Conservation (phyloP, 2,797 vertebrate genomes). For the Caiman crocodilus region DNA sequence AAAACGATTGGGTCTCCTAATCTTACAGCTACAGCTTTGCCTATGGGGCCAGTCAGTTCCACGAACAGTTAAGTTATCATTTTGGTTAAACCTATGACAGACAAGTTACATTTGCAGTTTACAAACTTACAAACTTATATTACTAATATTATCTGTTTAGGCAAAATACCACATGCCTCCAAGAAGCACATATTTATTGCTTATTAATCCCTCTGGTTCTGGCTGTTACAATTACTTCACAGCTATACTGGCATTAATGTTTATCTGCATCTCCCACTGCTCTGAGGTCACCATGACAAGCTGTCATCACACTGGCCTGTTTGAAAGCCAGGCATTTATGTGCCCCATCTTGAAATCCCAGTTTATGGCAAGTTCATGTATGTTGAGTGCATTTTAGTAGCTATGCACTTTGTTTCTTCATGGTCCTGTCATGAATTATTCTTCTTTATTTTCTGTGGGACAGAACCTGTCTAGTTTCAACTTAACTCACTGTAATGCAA, state of each 20-base stretch:
- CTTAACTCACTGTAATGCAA: neutral
- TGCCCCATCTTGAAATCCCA: neutral
- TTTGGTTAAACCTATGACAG: too few species aligned
- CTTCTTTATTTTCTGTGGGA: neutral
- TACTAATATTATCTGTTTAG: too few species aligned
- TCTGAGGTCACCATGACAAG: slow-evolving; percentile 20
- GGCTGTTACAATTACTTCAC: neutral
- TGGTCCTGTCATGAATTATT: neutral
- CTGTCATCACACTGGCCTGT: neutral
- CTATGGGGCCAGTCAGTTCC: too few species aligned
- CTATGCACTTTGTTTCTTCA: neutral
- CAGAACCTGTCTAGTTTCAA: neutral
- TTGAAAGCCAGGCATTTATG: neutral
- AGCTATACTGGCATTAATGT: neutral
- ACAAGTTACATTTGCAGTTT: too few species aligned
- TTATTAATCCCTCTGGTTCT: too few species aligned
- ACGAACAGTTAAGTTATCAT: too few species aligned
- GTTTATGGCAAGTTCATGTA: fast-evolving
- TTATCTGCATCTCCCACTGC: neutral
- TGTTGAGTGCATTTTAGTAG: neutral
- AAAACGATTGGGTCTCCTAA: too few species aligned
- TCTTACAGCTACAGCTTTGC: too few species aligned
- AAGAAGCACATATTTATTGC: too few species aligned
- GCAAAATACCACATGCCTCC: too few species aligned
- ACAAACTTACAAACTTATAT: too few species aligned